A percentile compares a stretch with the other conserved stretches of the same genome.
These are phyloP conservation scores for Tholera decimalis DNA, from an alignment of 2,888 invertebrate genomes.

Conservation along the genomic window DNA sequence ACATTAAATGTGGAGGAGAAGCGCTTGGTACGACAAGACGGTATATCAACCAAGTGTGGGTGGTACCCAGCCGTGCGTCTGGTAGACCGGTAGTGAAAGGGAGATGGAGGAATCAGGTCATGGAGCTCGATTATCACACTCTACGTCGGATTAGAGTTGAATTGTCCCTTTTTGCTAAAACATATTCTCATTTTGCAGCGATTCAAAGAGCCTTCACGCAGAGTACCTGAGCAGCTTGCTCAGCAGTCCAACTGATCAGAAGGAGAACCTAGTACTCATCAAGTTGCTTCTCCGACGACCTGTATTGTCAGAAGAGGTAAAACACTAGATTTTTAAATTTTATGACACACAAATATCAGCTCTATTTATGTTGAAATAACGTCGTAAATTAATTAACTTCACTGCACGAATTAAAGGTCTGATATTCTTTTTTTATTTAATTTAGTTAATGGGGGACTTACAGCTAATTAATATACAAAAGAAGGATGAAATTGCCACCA, in stretches of 20 bases:
- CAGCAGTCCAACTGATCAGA: slow-evolving; percentile 61
- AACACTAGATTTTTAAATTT: background rate
- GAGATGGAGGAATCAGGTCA: too few relatives aligned
- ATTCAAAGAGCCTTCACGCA: slow-evolving; percentile 76
- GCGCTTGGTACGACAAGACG: too few relatives aligned
- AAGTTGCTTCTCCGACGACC: slow-evolving; percentile 79
- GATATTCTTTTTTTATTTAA: background rate
- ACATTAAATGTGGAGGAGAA: too few relatives aligned
- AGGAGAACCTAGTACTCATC: slow-evolving; percentile 78
- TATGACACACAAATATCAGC: background rate
- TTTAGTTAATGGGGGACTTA: too few relatives aligned
- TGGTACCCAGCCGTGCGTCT: too few relatives aligned
- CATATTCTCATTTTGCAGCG: slow-evolving; percentile 64
- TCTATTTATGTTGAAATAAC: background rate
- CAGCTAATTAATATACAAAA: too few relatives aligned
- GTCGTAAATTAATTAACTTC: background rate
- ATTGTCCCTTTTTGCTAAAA: background rate
- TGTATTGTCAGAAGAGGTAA: slow-evolving; percentile 79
- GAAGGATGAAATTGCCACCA: too few relatives aligned
- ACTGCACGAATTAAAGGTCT: background rate
- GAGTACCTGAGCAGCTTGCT: slow-evolving; percentile 75
- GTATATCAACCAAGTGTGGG: too few relatives aligned
- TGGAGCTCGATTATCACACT: too few relatives aligned
- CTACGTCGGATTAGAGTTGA: too few relatives aligned
- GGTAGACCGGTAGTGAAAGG: too few relatives aligned